A percentile compares a stretch with the other conserved stretches of the same genome.
Conservation (phyloP, 2,888 invertebrate genomes). For the Cartodere bifasciata region DNA sequence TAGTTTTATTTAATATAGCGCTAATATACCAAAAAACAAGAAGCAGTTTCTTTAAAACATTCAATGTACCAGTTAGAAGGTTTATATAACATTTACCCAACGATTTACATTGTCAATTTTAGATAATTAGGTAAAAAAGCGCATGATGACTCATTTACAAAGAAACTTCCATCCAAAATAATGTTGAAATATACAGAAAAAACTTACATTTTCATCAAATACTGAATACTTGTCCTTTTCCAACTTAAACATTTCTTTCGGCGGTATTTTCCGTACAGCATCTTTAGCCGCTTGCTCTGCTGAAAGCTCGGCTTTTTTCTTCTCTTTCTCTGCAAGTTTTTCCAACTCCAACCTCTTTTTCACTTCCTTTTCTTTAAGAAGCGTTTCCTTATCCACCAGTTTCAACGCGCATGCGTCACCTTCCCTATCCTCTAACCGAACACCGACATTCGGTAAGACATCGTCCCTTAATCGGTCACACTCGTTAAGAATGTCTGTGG, state of each 20-base stretch:
- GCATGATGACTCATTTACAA: too few relatives aligned
- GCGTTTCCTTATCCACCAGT: slow-evolving; percentile 71
- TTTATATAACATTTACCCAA: too few relatives aligned
- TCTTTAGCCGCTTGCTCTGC: slow-evolving; percentile 69
- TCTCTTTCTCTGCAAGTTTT: slow-evolving; percentile 55
- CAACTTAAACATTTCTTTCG: slow-evolving; percentile 69
- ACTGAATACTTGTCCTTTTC: slow-evolving; percentile 85
- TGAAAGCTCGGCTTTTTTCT: slow-evolving; percentile 60
- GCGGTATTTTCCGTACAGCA: slow-evolving; percentile 70
- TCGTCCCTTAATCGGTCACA: slow-evolving; percentile 85
- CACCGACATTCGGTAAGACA: slow-evolving; percentile 79
- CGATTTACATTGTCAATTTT: too few relatives aligned
- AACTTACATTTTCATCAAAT: slow-evolving; percentile 78
- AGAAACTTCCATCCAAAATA: too few relatives aligned
- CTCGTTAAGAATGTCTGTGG: slow-evolving; percentile 58
- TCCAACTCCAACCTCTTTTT: slow-evolving; percentile 63
- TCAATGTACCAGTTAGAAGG: too few relatives aligned
- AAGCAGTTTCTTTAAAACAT: too few relatives aligned
- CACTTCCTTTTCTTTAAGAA: slow-evolving; percentile 67
- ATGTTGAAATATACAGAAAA: too few relatives aligned
- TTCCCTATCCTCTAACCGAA: slow-evolving; percentile 85
- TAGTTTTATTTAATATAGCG: too few relatives aligned
- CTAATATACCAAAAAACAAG: too few relatives aligned
- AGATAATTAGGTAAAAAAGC: too few relatives aligned
- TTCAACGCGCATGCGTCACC: slow-evolving; percentile 69